Conservation (phyloP, 2,113 vertebrate species). For the human region DNA sequence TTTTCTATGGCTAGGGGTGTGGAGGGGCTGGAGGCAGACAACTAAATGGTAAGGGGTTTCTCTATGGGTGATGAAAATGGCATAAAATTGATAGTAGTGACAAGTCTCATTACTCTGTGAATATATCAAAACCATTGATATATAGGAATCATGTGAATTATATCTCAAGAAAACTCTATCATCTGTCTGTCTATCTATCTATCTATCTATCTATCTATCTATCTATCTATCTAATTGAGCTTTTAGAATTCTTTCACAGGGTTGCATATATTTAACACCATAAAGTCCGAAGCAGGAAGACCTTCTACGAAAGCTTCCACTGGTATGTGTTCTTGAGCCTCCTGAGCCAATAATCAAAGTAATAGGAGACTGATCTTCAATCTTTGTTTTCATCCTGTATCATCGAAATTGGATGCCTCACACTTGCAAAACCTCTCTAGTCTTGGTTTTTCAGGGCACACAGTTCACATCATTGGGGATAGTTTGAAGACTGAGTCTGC, state of each 20-base stretch:
- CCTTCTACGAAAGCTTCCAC: not conserved
- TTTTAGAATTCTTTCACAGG: not conserved
- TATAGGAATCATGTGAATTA: not conserved
- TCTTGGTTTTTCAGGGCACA: not conserved
- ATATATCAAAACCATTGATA: not conserved
- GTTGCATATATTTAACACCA: not conserved
- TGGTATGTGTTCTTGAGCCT: not conserved
- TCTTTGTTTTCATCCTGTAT: not conserved
- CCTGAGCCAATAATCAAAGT: not conserved
- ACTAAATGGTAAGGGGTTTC: not conserved
- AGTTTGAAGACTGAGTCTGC: not conserved
- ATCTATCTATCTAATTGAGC: not conserved
- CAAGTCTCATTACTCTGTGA: not conserved
- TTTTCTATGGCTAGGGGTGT: not conserved
- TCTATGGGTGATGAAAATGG: not conserved
- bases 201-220: too few species aligned
- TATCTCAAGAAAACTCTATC: not conserved
- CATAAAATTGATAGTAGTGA: not conserved
- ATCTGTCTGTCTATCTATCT: too few species aligned
- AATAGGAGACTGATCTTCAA: not conserved
- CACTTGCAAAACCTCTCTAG: not conserved
- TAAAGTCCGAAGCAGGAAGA: not conserved
- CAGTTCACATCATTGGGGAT: not conserved
- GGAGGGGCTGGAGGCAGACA: not conserved
- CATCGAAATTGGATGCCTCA: not conserved